Conservation (phyloP, 1,140 invertebrate species). For the Tetramorium simillimum region DNA sequence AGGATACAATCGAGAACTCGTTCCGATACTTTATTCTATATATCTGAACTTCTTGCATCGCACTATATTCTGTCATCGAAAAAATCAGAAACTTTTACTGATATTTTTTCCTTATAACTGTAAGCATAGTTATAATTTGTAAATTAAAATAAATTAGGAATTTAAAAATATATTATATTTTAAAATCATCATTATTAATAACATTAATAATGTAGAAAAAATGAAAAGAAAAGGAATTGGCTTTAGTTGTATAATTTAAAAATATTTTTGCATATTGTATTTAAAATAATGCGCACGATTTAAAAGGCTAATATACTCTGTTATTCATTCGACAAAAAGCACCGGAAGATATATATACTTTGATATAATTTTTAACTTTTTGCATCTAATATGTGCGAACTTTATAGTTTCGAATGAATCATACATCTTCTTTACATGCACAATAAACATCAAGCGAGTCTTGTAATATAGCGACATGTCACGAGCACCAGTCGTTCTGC, state of each 20-base stretch:
- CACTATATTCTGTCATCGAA: background rate
- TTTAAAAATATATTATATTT: background rate
- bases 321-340: background rate
- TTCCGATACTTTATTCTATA: background rate
- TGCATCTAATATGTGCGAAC: background rate
- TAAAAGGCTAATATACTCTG: background rate
- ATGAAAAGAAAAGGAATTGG: background rate
- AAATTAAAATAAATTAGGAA: background rate
- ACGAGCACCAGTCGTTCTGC: conserved; percentile 44
- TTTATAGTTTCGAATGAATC: background rate
- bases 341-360: background rate
- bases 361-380: conserved; percentile 4
- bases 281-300: background rate
- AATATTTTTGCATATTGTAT: background rate
- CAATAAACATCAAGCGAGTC: conserved; percentile 16
- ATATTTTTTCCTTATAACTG: background rate
- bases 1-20: conserved; percentile 18
- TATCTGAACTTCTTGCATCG: background rate
- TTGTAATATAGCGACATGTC: conserved; percentile 39
- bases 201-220: background rate
- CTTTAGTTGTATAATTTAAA: background rate
- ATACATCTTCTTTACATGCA: conserved; percentile 30
- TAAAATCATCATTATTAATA: background rate
- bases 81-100: background rate
- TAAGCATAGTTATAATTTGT: background rate